Conservation (phyloP, 2,888 invertebrate genomes). For the Phragmatobia fuliginosa region DNA sequence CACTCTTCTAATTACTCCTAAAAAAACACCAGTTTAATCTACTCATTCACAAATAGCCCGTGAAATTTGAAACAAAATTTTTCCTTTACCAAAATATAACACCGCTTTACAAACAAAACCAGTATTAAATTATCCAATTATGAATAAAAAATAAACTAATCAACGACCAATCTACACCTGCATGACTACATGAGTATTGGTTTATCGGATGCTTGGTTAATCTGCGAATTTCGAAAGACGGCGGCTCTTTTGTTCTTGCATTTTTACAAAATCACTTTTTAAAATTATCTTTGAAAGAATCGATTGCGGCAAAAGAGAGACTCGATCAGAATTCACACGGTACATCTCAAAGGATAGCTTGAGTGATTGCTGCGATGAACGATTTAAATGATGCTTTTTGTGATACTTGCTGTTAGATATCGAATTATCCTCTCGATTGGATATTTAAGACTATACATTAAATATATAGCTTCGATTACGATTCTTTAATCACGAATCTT, state of each 20-base stretch:
- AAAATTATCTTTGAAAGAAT: constrained; percentile 78
- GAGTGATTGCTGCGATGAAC: constrained; percentile 62
- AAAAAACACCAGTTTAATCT: constrained; percentile 3
- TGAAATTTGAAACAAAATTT: constrained; percentile 15
- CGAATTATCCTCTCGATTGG: constrained; percentile 17
- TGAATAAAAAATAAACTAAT: constrained; percentile 42
- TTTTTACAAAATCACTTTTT: constrained; percentile 73
- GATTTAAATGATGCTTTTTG: constrained; percentile 57
- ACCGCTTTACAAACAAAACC: constrained; percentile 34
- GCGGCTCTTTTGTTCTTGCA: constrained; percentile 79
- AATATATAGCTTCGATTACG: not conserved
- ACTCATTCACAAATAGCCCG: constrained; percentile 19
- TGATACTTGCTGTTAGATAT: constrained; percentile 50
- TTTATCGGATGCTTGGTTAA: constrained; percentile 83
- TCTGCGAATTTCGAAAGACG: constrained; percentile 81
- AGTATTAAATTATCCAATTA: constrained; percentile 44
- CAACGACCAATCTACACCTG: constrained; percentile 59
- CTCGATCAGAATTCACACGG: constrained; percentile 79
- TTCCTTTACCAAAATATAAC: constrained; percentile 23
- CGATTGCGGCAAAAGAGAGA: constrained; percentile 67
- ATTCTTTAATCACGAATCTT: not conserved
- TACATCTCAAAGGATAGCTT: constrained; percentile 76
- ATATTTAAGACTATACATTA: constrained; percentile 1
- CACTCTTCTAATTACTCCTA: not conserved
- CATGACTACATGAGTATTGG: constrained; percentile 76